phyloP scores from a whole-genome alignment of 2,113 vertebrate genomes.

The Asarcornis scutulata region DNA sequence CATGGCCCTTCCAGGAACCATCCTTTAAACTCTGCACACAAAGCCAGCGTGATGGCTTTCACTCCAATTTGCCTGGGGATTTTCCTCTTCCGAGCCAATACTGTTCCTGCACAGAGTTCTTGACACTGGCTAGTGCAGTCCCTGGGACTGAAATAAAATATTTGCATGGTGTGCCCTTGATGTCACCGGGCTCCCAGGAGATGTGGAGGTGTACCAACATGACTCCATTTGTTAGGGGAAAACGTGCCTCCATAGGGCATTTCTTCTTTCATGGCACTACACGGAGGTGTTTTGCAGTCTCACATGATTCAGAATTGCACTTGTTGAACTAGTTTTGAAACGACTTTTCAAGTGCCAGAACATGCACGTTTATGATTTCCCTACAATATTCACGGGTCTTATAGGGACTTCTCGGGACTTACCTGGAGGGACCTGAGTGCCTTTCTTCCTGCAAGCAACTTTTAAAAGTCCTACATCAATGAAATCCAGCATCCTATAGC shows the following conservation, averaged over 20 bases:
- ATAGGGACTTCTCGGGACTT: background rate
- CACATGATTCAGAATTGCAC: background rate
- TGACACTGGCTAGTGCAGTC: background rate
- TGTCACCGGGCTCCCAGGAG: background rate
- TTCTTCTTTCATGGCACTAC: background rate
- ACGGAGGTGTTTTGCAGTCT: background rate
- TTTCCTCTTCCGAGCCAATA: background rate
- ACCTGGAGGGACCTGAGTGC: background rate
- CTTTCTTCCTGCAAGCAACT: background rate
- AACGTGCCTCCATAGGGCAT: background rate
- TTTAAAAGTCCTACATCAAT: background rate
- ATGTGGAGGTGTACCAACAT: fast-evolving
- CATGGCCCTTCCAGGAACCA: background rate
- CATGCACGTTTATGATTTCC: background rate
- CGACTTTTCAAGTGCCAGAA: background rate
- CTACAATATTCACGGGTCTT: background rate
- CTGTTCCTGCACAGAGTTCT: background rate
- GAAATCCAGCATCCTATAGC: background rate
- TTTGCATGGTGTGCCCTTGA: background rate
- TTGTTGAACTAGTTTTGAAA: conserved; percentile 1
- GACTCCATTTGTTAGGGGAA: background rate
- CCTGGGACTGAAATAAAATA: background rate
- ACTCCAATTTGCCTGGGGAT: background rate
- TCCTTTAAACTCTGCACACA: background rate
- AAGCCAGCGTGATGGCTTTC: background rate